Conservation (phyloP, 1,140 invertebrate species). For the Portunus trituberculatus region DNA sequence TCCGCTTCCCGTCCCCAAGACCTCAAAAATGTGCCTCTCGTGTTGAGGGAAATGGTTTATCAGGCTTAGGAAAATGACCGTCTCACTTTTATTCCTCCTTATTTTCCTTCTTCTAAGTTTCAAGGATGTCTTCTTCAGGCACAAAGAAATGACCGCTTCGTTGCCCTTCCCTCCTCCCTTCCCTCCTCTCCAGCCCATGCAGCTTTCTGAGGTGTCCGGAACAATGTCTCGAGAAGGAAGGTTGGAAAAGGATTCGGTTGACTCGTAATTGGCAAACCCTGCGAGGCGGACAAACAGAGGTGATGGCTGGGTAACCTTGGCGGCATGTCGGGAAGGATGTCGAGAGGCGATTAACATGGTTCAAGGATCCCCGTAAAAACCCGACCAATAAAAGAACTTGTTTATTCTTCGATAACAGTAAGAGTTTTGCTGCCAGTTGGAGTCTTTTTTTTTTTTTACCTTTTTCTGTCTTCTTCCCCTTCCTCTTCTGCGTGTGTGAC, state of each 20-base stretch:
- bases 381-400: slow-evolving; percentile 54
- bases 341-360: slow-evolving; percentile 34
- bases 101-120: neutral
- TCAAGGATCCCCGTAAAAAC: slow-evolving; percentile 47
- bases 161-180: slow-evolving; percentile 12
- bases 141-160: neutral
- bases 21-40: neutral
- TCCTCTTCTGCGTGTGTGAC: neutral
- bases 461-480: neutral
- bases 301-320: slow-evolving; percentile 54
- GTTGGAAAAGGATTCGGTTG: slow-evolving; percentile 40
- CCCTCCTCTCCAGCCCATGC: neutral
- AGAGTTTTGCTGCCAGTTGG: slow-evolving; percentile 27
- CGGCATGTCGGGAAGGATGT: slow-evolving; percentile 33
- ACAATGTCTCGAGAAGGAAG: slow-evolving; percentile 27
- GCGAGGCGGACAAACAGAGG: slow-evolving; percentile 48
- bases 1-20: neutral
- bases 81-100: neutral
- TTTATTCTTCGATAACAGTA: slow-evolving; percentile 46
- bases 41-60: too few species aligned
- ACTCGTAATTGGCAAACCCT: slow-evolving; percentile 54
- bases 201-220: slow-evolving; percentile 28
- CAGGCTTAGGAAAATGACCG: too few species aligned
- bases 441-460: neutral
- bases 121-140: neutral